Evolutionary conservation across 2,888 invertebrate genomes (phyloP).

Genomic region (Scaptomyza tumidula): DNA sequence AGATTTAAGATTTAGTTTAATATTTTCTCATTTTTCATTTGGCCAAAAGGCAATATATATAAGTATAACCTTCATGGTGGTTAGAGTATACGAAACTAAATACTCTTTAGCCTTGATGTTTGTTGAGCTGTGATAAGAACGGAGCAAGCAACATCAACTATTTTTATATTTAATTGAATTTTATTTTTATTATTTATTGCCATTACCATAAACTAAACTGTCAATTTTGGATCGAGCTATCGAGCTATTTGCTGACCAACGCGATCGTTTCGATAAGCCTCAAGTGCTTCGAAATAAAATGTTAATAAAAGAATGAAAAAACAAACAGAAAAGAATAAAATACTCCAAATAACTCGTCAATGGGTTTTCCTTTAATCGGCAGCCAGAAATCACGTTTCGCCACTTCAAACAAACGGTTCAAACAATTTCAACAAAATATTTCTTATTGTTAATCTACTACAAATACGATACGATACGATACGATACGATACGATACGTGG

Average conservation of each 20-base stretch:
- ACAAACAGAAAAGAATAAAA: neutral
- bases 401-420: constrained; percentile 8
- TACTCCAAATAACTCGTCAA: neutral
- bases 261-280: constrained; percentile 30
- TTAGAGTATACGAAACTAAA: neutral
- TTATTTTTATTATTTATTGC: constrained; percentile 47
- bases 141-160: constrained; percentile 22
- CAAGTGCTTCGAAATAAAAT: constrained; percentile 21
- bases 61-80: no score
- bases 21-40: no score
- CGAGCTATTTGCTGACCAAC: constrained; percentile 24
- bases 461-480: constrained; percentile 1
- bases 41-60: no score
- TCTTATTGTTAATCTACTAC: constrained; percentile 7
- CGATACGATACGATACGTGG: no score
- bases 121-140: constrained; percentile 49
- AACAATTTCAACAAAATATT: neutral
- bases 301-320: constrained; percentile 12
- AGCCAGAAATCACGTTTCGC: constrained; percentile 32
- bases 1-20: no score
- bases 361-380: constrained; percentile 15
- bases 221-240: constrained; percentile 23
- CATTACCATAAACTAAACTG: constrained; percentile 53
- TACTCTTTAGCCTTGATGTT: constrained; percentile 19
- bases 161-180: constrained; percentile 58